phyloP scores from a whole-genome alignment of 2,888 invertebrate genomes.

The Diachrysia chrysitis region DNA sequence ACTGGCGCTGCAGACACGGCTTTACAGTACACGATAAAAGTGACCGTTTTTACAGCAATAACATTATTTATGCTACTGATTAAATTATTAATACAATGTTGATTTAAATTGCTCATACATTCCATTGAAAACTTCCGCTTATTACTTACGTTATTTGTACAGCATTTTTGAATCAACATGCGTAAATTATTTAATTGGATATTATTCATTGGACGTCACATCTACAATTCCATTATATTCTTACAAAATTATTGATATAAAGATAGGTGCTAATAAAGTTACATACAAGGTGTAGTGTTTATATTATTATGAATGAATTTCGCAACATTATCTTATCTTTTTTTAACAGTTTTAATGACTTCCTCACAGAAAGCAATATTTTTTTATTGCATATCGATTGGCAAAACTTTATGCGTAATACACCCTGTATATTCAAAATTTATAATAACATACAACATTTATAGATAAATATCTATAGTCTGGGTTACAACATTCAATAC shows the following conservation, averaged over 20 bases:
- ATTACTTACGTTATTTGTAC: neutral
- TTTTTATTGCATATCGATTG: slow-evolving; percentile 17
- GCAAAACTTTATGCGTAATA: slow-evolving; percentile 30
- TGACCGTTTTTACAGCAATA: slow-evolving; percentile 11
- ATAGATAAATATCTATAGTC: slow-evolving; percentile 49
- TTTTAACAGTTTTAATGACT: slow-evolving; percentile 16
- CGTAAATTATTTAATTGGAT: slow-evolving; percentile 51
- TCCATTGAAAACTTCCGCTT: neutral
- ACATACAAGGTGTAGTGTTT: slow-evolving; percentile 59
- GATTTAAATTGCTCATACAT: slow-evolving; percentile 27
- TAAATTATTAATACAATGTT: slow-evolving; percentile 30
- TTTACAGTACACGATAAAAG: slow-evolving; percentile 7
- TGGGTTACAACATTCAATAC: slow-evolving; percentile 61
- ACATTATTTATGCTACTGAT: slow-evolving; percentile 17
- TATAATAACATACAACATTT: slow-evolving; percentile 53
- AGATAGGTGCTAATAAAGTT: slow-evolving; percentile 44
- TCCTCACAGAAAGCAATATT: slow-evolving; percentile 22
- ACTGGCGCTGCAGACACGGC: too few relatives aligned
- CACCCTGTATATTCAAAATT: slow-evolving; percentile 59
- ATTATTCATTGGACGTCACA: slow-evolving; percentile 70
- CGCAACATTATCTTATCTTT: slow-evolving; percentile 16
- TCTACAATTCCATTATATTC: slow-evolving; percentile 67
- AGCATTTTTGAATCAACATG: slow-evolving; percentile 36
- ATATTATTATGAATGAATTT: slow-evolving; percentile 13
- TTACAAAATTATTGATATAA: slow-evolving; percentile 47